Conservation (phyloP, 2,888 invertebrate species). For the Hemistola chrysoprasaria region DNA sequence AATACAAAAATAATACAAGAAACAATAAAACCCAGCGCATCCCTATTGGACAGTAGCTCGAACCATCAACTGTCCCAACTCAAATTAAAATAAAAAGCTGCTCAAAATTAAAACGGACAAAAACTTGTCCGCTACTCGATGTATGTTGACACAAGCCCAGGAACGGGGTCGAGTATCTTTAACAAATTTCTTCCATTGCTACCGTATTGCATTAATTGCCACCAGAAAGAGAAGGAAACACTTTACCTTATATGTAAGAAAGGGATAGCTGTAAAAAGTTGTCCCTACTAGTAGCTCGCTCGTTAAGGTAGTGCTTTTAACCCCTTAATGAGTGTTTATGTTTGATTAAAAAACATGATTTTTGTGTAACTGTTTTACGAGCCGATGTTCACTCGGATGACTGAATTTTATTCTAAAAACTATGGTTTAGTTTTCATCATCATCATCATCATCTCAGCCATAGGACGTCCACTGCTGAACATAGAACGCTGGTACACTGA, state of each 20-base stretch:
- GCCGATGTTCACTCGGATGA: conserved; percentile 9
- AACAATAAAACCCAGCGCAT: no score
- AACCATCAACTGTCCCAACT: conserved; percentile 4
- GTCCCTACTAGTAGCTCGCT: conserved; percentile 54
- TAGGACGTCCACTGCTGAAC: no score
- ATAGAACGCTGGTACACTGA: no score
- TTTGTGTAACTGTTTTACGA: conserved; percentile 48
- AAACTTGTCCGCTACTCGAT: conserved; percentile 36
- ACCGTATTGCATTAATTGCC: conserved; percentile 78
- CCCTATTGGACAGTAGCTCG: no score
- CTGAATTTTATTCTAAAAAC: conserved; percentile 9
- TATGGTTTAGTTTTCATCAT: no score
- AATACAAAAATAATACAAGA: no score
- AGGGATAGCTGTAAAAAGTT: conserved; percentile 57
- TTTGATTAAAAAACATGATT: conserved; percentile 52
- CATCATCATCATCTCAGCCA: no score
- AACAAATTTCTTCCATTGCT: conserved; percentile 78
- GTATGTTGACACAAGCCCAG: conserved; percentile 56
- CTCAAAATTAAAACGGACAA: conserved; percentile 38
- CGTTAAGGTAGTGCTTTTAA: conserved; percentile 65
- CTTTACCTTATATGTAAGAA: conserved; percentile 25
- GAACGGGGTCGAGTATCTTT: conserved; percentile 58
- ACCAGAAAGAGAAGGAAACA: conserved; percentile 42
- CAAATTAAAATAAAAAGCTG: conserved; percentile 32
- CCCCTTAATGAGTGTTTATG: conserved; percentile 65